phyloP scores from a whole-genome alignment of 1,140 invertebrate genomes.

The Myzus persicae region DNA sequence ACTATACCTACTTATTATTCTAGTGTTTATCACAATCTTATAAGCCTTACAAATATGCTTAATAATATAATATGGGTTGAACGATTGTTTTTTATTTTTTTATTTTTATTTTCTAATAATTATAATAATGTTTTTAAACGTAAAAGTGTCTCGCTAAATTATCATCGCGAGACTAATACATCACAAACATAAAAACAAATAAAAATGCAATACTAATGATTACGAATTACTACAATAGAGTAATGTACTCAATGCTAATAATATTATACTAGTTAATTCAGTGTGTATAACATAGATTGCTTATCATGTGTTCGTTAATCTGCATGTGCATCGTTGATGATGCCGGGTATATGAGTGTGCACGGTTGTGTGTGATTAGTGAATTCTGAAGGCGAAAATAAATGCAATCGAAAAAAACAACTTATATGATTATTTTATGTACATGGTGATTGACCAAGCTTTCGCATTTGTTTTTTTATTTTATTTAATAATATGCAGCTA shows the following conservation, averaged over 20 bases:
- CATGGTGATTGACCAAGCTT: no score
- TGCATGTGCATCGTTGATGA: no score
- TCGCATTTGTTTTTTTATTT: no score
- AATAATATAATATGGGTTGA: neutral
- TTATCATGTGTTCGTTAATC: neutral
- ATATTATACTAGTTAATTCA: no score
- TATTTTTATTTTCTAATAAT: neutral
- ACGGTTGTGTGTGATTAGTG: neutral
- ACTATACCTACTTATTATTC: neutral
- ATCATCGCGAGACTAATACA: neutral
- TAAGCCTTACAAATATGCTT: neutral
- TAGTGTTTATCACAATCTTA: neutral
- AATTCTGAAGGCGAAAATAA: neutral
- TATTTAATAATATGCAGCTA: no score
- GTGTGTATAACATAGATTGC: no score
- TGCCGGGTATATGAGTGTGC: neutral
- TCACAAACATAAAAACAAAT: no score
- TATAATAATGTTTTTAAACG: neutral
- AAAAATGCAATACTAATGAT: no score
- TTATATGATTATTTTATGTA: neutral
- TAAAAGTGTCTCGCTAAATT: neutral
- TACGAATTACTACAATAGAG: no score
- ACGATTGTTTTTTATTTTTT: no score
- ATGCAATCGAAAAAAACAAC: neutral
- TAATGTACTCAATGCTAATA: neutral